Percentiles rank a stretch among this genome's conserved stretches.
Conservation (phyloP, 2,888 invertebrate species). For the Elgonia sp. region DNA sequence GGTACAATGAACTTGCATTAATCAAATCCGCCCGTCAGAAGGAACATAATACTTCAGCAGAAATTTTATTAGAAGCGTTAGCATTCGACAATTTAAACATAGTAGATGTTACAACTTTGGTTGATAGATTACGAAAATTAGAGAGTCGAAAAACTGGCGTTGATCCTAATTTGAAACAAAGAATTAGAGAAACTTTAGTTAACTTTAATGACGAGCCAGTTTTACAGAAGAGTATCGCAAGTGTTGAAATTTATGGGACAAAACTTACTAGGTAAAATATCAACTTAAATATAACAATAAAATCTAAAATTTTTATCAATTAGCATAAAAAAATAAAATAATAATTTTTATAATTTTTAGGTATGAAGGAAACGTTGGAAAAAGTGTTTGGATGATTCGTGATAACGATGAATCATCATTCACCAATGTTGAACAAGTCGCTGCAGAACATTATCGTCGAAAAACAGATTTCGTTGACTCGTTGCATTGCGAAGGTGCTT, state of each 20-base stretch:
- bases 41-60: conserved; percentile 80
- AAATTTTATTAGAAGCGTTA: conserved; percentile 80
- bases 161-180: neutral
- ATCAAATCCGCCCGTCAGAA: conserved; percentile 82
- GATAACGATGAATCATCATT: conserved; percentile 57
- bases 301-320: neutral
- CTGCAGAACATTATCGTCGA: conserved; percentile 78
- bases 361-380: no score
- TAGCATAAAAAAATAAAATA: no score
- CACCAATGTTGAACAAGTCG: conserved; percentile 82
- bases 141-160: conserved; percentile 77
- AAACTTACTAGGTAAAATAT: conserved; percentile 69
- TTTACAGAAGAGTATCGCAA: conserved; percentile 11
- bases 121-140: conserved; percentile 81
- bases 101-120: conserved; percentile 79
- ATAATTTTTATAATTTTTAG: no score
- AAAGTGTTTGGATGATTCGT: neutral
- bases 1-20: conserved; percentile 84
- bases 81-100: conserved; percentile 75
- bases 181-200: neutral
- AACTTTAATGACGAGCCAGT: neutral
- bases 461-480: conserved; percentile 79
- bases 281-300: neutral
- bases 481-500: conserved; percentile 91
- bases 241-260: conserved; percentile 41